A percentile compares a stretch with the other conserved stretches of the same genome.
These are phyloP conservation scores for Melanophora roralis DNA, from an alignment of 2,888 invertebrate genomes.

Conservation along the genomic window DNA sequence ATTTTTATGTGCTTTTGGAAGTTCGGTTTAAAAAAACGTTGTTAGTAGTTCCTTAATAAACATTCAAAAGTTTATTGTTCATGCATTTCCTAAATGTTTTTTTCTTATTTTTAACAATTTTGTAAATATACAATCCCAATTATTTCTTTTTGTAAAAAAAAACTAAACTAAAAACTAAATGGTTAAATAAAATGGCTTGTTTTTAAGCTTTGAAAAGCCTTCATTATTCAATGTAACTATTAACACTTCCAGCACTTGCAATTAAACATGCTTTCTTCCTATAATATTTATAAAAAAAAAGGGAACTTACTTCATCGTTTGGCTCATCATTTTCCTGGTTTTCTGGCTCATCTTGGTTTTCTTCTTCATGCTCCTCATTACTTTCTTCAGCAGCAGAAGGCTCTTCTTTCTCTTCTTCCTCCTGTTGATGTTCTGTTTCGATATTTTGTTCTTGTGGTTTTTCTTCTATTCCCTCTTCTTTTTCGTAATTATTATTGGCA, in stretches of 20 bases:
- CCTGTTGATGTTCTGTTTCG: slow-evolving; percentile 61
- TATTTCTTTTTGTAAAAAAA: slow-evolving; percentile 59
- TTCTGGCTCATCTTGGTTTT: slow-evolving; percentile 39
- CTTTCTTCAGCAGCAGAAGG: slow-evolving; percentile 46
- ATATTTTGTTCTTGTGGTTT: slow-evolving; percentile 29
- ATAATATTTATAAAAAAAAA: background rate
- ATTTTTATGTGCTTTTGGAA: slow-evolving; percentile 10
- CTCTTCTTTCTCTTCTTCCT: slow-evolving; percentile 35
- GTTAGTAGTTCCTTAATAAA: background rate
- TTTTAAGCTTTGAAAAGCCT: slow-evolving; percentile 31
- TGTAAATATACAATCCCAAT: slow-evolving; percentile 57
- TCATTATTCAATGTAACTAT: background rate
- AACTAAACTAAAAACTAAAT: slow-evolving; percentile 13
- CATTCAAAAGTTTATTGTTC: too few species aligned
- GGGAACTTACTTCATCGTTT: slow-evolving; percentile 49
- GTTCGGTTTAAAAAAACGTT: background rate
- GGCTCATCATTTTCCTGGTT: slow-evolving; percentile 51
- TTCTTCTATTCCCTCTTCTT: slow-evolving; percentile 47
- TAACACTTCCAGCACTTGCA: slow-evolving; percentile 26
- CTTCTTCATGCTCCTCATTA: slow-evolving; percentile 30
- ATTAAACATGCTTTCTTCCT: slow-evolving; percentile 27
- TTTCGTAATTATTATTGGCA: background rate
- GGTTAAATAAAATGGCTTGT: slow-evolving; percentile 8
- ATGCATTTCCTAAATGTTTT: background rate
- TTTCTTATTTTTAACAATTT: slow-evolving; percentile 7